phyloP scores from a whole-genome alignment of 2,797 vertebrate species.

The Sorex maritimensis region DNA sequence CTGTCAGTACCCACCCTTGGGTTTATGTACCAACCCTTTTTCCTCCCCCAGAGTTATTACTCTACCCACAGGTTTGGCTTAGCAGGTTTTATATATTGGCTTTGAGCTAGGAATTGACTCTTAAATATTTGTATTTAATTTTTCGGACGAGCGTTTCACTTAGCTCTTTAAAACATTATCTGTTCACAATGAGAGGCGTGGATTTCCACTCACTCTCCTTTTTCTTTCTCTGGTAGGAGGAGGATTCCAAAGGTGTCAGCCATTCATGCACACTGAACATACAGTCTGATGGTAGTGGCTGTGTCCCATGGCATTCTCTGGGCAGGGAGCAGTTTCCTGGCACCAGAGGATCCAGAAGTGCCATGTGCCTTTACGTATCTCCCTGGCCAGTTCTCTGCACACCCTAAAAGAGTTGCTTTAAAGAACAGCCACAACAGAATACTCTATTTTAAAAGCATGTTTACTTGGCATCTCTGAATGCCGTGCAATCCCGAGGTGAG shows the following conservation, averaged over 20 bases:
- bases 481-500: fast-evolving
- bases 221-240: not conserved
- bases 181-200: conserved; percentile 32
- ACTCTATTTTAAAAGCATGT: conserved; percentile 44
- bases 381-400: conserved; percentile 57
- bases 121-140: not conserved
- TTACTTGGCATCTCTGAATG: conserved; percentile 63
- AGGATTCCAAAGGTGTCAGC: not conserved
- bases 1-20: not conserved
- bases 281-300: not conserved
- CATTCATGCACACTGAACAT: not conserved
- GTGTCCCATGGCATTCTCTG: not conserved
- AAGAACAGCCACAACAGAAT: conserved; percentile 42
- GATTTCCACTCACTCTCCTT: fast-evolving
- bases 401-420: conserved; percentile 57
- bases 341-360: conserved; percentile 8
- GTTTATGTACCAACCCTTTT: conserved; percentile 1
- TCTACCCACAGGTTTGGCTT: conserved; percentile 29
- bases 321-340: conserved; percentile 8
- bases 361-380: not conserved
- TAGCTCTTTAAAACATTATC: conserved; percentile 45
- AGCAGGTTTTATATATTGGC: conserved; percentile 36
- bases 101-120: conserved; percentile 36
- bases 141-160: not conserved
- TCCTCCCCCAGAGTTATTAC: not conserved